Percentiles rank a stretch among this genome's conserved stretches.
Evolutionary conservation across 53 echinoderm and acorn worm species (phyloP).

Genomic region (Echinometra lucunter): DNA sequence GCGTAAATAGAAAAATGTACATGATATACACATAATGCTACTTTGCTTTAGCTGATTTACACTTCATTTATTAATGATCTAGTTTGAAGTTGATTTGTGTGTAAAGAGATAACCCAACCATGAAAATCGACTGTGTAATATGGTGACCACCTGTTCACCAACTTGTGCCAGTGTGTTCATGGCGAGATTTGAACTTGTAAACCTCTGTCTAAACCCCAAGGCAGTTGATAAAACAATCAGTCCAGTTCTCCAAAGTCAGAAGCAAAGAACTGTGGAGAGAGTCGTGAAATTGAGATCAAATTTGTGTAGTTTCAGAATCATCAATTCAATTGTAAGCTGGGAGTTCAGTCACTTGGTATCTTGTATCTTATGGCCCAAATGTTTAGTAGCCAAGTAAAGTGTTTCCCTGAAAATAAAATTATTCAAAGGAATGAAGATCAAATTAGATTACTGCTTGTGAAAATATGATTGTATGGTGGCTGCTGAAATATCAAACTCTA

Average conservation of each 20-base stretch:
- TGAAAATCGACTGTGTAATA: slow-evolving; percentile 10
- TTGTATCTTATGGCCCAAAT: background rate
- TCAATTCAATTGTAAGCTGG: background rate
- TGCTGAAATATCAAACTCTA: background rate
- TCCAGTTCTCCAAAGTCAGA: background rate
- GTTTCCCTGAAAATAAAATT: background rate
- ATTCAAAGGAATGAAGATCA: background rate
- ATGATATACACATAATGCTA: background rate
- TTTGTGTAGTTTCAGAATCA: slow-evolving; percentile 23
- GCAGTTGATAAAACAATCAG: slow-evolving; percentile 41
- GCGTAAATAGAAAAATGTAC: background rate
- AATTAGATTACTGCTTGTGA: background rate
- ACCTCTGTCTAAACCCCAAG: slow-evolving; percentile 7
- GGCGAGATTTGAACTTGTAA: slow-evolving; percentile 60
- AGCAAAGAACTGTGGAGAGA: slow-evolving; percentile 12
- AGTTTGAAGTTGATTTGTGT: slow-evolving; percentile 3
- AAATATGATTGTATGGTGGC: background rate
- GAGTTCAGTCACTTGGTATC: background rate
- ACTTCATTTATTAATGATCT: background rate
- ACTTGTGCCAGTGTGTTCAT: slow-evolving; percentile 35
- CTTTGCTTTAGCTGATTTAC: background rate
- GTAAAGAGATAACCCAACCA: background rate
- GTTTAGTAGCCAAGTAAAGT: background rate
- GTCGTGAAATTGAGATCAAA: slow-evolving; percentile 24
- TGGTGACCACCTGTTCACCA: slow-evolving; percentile 39